Percentiles rank a stretch among this genome's conserved stretches.
Evolutionary conservation across 2,888 invertebrate species (phyloP).

Genomic region (Drosophila greeni): DNA sequence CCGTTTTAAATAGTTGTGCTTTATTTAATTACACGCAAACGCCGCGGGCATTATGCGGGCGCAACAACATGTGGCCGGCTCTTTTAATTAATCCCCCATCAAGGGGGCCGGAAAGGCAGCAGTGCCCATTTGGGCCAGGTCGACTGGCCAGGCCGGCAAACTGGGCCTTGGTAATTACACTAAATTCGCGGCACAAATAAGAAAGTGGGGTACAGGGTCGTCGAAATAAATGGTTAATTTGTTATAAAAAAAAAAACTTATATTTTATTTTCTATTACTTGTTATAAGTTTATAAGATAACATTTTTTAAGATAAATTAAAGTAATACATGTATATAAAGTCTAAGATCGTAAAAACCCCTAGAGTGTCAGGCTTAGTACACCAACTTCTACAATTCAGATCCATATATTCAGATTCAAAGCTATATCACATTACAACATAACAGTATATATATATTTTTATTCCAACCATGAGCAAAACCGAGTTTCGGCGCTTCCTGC

Average conservation of each 20-base stretch:
- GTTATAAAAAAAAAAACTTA: too few species aligned
- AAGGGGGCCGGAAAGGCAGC: conserved; percentile 8
- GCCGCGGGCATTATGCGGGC: conserved; percentile 27
- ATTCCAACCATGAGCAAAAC: not conserved
- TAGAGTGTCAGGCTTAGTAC: not conserved
- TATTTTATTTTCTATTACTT: not conserved
- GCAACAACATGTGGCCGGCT: conserved; percentile 26
- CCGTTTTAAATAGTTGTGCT: conserved; percentile 46
- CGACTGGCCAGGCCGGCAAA: not conserved
- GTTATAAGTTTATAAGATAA: not conserved
- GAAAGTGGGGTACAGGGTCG: not conserved
- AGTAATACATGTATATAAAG: not conserved
- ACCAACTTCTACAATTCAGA: not conserved
- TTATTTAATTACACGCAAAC: conserved; percentile 46
- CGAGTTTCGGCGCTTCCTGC: conserved; percentile 45
- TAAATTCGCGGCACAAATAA: conserved; percentile 5
- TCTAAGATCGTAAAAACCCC: not conserved
- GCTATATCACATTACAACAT: not conserved
- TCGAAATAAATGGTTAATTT: not conserved
- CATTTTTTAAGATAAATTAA: not conserved
- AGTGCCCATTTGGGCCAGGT: conserved; percentile 7
- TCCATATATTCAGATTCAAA: not conserved
- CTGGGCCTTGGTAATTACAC: conserved; percentile 5
- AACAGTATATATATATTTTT: not conserved
- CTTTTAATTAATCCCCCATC: conserved; percentile 41